A percentile compares a stretch with the other conserved stretches of the same genome.
These are phyloP conservation scores for Glaucopsyche alexis DNA, from an alignment of 2,888 invertebrate genomes.

Conservation along the genomic window DNA sequence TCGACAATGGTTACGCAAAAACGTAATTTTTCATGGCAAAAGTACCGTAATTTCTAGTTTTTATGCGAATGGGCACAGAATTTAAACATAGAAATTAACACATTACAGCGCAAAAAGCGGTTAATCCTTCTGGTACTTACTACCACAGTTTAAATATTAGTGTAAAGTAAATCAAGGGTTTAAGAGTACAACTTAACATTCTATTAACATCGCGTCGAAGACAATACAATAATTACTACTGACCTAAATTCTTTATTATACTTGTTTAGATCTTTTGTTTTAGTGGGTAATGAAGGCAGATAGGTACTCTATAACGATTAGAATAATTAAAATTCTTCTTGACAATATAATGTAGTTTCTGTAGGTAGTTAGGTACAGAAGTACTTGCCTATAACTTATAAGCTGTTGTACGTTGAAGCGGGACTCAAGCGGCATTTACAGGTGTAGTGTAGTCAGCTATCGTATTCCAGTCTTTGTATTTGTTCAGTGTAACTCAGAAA, in stretches of 20 bases:
- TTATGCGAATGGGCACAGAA: too few relatives aligned
- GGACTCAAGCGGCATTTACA: not conserved
- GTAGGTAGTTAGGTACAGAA: too few relatives aligned
- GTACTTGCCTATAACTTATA: not conserved
- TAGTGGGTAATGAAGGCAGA: not conserved
- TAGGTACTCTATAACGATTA: too few relatives aligned
- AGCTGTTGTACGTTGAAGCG: not conserved
- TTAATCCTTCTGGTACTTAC: too few relatives aligned
- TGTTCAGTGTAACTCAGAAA: constrained; percentile 8
- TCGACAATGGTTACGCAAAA: too few relatives aligned
- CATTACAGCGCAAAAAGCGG: too few relatives aligned
- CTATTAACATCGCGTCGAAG: not conserved
- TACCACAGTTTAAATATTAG: too few relatives aligned
- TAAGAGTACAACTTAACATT: not conserved
- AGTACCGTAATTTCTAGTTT: too few relatives aligned
- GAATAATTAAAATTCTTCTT: too few relatives aligned
- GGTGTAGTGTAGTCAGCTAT: not conserved
- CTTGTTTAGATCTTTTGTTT: not conserved
- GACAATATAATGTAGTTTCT: too few relatives aligned
- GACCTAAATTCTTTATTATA: not conserved
- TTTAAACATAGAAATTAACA: too few relatives aligned
- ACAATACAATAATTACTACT: not conserved
- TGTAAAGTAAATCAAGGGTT: not conserved
- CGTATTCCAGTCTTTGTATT: not conserved
- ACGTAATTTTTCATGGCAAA: too few relatives aligned